These are phyloP conservation scores for Agrotis clavis DNA, from an alignment of 2,888 invertebrate species.

Conservation along the genomic window DNA sequence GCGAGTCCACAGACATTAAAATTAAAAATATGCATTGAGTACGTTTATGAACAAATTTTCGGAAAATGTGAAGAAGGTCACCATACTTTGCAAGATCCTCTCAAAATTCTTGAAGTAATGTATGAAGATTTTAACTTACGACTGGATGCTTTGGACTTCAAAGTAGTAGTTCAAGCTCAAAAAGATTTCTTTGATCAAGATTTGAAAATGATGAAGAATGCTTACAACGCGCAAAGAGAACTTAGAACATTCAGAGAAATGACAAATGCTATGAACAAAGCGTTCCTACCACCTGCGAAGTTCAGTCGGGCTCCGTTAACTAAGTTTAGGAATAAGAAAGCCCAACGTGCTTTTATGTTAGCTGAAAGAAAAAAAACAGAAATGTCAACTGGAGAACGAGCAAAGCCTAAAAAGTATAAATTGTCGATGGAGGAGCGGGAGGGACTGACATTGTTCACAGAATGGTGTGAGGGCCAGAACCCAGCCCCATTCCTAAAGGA, in stretches of 20 bases:
- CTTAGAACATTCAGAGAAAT: conserved; percentile 84
- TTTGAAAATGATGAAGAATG: conserved; percentile 85
- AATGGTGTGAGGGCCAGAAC: conserved; percentile 86
- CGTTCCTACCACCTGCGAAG: conserved; percentile 82
- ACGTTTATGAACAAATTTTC: conserved; percentile 86
- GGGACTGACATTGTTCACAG: conserved; percentile 82
- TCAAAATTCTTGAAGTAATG: conserved; percentile 87
- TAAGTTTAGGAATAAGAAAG: conserved; percentile 83
- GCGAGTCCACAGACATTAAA: conserved; percentile 84
- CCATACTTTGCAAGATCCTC: conserved; percentile 83
- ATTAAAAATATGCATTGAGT: conserved; percentile 87
- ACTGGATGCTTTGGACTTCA: conserved; percentile 85
- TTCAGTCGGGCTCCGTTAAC: conserved; percentile 78
- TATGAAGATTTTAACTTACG: conserved; percentile 87
- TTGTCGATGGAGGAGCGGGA: conserved; percentile 81
- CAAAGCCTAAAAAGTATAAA: conserved; percentile 76
- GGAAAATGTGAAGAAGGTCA: conserved; percentile 89
- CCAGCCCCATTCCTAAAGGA: conserved; percentile 81
- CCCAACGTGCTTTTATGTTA: conserved; percentile 71
- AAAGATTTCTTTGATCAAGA: conserved; percentile 86
- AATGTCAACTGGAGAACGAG: conserved; percentile 67
- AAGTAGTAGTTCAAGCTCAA: conserved; percentile 84
- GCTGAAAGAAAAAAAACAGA: conserved; percentile 73
- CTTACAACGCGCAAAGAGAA: conserved; percentile 84
- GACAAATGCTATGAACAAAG: conserved; percentile 87